Evolutionary conservation across 2,113 vertebrate genomes (phyloP).

Genomic region (Castor canadensis): DNA sequence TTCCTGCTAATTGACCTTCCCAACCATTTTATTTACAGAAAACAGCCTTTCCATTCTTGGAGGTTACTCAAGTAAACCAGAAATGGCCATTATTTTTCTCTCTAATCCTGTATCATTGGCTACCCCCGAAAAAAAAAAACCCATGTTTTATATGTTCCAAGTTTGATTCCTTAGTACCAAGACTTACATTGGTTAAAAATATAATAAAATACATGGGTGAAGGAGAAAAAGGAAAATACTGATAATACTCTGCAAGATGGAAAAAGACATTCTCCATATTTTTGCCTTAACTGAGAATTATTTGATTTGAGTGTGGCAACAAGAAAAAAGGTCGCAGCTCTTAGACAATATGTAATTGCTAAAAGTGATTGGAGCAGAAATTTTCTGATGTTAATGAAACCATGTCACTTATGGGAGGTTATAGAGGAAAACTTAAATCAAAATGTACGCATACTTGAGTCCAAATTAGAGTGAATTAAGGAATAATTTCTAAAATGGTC

Average conservation of each 20-base stretch:
- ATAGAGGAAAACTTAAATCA: neutral
- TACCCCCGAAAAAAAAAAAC: fast-evolving
- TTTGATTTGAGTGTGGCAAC: neutral
- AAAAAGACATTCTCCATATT: neutral
- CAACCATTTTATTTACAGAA: neutral
- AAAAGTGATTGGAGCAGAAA: neutral
- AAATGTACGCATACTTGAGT: neutral
- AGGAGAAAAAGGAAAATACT: neutral
- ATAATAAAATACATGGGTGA: neutral
- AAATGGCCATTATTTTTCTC: neutral
- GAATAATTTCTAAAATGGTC: neutral
- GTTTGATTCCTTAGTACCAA: neutral
- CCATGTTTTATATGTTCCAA: neutral
- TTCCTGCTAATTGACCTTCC: neutral
- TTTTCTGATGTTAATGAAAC: neutral
- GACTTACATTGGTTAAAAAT: neutral
- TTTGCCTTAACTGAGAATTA: neutral
- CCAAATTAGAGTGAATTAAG: neutral
- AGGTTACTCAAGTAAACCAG: neutral
- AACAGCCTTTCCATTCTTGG: neutral
- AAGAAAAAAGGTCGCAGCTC: neutral
- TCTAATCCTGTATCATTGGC: neutral
- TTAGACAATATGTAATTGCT: neutral
- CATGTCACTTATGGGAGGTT: neutral
- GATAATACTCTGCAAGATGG: neutral